Evolutionary conservation across 2,888 invertebrate species (phyloP).

Genomic region (Xanthorhoe designata): DNA sequence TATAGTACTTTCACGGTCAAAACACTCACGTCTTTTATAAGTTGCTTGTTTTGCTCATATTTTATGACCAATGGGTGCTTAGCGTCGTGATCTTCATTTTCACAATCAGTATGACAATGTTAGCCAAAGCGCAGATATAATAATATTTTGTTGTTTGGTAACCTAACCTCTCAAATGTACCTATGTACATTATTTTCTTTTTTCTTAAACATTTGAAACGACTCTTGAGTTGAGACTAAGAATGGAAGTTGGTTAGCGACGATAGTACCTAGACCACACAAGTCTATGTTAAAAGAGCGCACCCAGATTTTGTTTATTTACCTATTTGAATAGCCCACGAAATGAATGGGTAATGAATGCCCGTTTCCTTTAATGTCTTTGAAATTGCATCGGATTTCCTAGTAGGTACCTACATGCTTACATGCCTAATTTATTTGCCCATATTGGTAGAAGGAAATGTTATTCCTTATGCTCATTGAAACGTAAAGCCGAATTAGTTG

Average conservation of each 20-base stretch:
- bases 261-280: no score
- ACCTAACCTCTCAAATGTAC: neutral
- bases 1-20: conserved; percentile 29
- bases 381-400: conserved; percentile 34
- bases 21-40: conserved; percentile 28
- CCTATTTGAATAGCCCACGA: neutral
- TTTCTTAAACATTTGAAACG: no score
- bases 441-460: conserved; percentile 31
- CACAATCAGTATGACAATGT: neutral
- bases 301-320: neutral
- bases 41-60: neutral
- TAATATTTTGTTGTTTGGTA: neutral
- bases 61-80: neutral
- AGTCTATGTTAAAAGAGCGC: no score
- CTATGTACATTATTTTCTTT: no score
- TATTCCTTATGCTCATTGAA: conserved; percentile 28
- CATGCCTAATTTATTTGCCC: conserved; percentile 6
- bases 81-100: neutral
- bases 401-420: neutral
- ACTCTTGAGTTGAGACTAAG: no score
- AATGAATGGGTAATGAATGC: conserved; percentile 4
- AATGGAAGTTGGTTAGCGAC: no score
- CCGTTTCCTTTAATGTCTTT: conserved; percentile 15
- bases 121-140: neutral
- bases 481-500: conserved; percentile 36